phyloP scores from a whole-genome alignment of 2,888 invertebrate genomes.

The Dysmachus trigonus region DNA sequence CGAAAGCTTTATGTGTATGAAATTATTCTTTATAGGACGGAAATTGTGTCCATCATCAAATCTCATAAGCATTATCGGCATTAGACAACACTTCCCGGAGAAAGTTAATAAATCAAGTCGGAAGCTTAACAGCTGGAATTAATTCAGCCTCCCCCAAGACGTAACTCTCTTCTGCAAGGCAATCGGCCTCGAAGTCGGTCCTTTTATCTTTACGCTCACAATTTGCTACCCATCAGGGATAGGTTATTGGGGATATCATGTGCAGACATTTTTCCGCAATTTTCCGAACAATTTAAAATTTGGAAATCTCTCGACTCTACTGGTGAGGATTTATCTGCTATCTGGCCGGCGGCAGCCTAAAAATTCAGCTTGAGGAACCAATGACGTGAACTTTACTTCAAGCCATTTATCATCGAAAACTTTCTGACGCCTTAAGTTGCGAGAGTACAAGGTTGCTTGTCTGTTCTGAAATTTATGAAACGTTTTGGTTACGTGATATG shows the following conservation, averaged over 20 bases:
- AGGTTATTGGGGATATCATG: constrained; percentile 40
- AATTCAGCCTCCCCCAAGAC: neutral
- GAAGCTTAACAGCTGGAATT: constrained; percentile 38
- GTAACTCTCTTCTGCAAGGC: neutral
- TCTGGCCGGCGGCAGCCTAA: constrained; percentile 2
- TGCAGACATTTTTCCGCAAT: constrained; percentile 40
- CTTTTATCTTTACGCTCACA: constrained; percentile 31
- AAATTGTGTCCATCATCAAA: neutral
- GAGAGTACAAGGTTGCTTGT: constrained; percentile 3
- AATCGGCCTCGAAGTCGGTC: neutral
- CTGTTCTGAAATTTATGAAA: constrained; percentile 46
- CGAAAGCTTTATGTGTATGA: neutral
- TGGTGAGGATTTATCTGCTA: constrained; percentile 1
- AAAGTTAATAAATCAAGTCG: constrained; percentile 41
- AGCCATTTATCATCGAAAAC: constrained; percentile 37
- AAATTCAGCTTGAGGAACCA: constrained; percentile 18
- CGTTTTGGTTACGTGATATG: constrained; percentile 49
- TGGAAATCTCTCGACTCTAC: constrained; percentile 20
- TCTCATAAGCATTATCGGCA: constrained; percentile 25
- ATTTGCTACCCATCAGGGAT: constrained; percentile 28
- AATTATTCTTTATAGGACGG: neutral
- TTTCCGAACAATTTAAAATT: constrained; percentile 43
- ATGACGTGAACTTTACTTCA: constrained; percentile 39
- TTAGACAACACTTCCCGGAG: constrained; percentile 20
- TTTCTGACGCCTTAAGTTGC: constrained; percentile 37